Conservation (phyloP, 2,888 invertebrate species). For the Campoplex nolae region DNA sequence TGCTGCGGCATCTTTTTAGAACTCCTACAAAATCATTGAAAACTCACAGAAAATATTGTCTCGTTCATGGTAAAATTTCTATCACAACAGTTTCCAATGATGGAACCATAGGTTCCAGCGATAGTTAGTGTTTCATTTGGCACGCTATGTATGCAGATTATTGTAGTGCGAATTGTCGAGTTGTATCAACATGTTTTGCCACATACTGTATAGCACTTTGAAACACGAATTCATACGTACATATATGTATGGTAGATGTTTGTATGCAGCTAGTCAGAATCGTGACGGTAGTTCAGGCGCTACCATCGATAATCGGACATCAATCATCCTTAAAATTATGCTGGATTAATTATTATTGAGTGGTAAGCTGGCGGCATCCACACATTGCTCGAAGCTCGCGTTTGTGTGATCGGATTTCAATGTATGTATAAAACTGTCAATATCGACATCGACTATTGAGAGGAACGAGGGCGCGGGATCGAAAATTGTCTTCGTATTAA, state of each 20-base stretch:
- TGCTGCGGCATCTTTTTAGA: no score
- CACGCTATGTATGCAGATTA: conserved; percentile 15
- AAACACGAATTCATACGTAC: background rate
- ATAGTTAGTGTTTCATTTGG: conserved; percentile 27
- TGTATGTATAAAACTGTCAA: background rate
- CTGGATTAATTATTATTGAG: conserved; percentile 76
- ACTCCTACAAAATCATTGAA: no score
- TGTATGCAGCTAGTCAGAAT: conserved; percentile 26
- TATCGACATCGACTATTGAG: background rate
- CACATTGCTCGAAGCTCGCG: conserved; percentile 37
- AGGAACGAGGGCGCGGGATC: background rate
- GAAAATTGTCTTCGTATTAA: background rate
- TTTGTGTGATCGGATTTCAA: background rate
- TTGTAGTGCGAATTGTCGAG: conserved; percentile 45
- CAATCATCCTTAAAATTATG: conserved; percentile 78
- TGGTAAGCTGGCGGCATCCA: conserved; percentile 63
- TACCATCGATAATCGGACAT: conserved; percentile 76
- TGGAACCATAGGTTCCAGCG: no score
- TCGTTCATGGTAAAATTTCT: no score
- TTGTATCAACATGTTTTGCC: conserved; percentile 32
- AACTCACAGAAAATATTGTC: no score
- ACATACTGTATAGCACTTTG: background rate
- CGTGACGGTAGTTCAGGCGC: conserved; percentile 63
- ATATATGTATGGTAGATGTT: background rate
- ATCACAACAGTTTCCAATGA: no score